Evolutionary conservation across 2,797 vertebrate species (phyloP), one percentile per base, ranked within the genome.

Genomic region (Takifugu rubripes): DNA sequence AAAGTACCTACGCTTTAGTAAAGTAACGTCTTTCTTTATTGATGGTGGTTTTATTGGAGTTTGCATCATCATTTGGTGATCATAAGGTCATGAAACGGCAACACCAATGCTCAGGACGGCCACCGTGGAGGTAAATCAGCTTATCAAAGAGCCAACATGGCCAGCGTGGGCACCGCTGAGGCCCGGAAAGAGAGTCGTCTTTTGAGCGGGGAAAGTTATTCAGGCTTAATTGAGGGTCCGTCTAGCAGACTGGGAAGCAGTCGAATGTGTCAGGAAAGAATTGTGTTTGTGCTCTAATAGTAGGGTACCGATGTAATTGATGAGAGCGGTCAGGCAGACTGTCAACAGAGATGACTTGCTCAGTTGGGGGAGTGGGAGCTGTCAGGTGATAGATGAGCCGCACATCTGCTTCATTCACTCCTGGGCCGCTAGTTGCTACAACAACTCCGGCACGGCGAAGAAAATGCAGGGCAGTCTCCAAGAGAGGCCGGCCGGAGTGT

Each of bases 331-430:
- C 15, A 72, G 82, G 73, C 75, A 87, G 86, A 87, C 82, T 92
- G 91, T 92, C 92, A 91, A 24, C 87, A 72, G 87, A 92, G 92
- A 94, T 91, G 91, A 90, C 91, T 94, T 94, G 92, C 92, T 93
- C 87, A 91, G 89, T 87, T 81, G 87, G 83, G 87, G 92, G 88
- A 86, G 90, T 83, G 87, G 89, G 83, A 91, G 87, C 84, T 90
- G 87, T 88, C 52, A 79, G 81, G 86, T 92, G 92, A 94, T 92
- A 88, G 92, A 94, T 90, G 89, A 84, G 87, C 88, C 63, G 88
- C 91, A 90, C 92, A 93, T 93, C 89, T 93, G 92, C 87, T 93
- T 93, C 92, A 93, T 92, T 93, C 92, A 94, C 89, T 89, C 88
- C 86, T 82, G 86, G 80, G 90, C 91, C 84, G 83, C 89, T 67